These are phyloP conservation scores for Ceratina australensis DNA, from an alignment of 1,140 invertebrate species.

Conservation along the genomic window DNA sequence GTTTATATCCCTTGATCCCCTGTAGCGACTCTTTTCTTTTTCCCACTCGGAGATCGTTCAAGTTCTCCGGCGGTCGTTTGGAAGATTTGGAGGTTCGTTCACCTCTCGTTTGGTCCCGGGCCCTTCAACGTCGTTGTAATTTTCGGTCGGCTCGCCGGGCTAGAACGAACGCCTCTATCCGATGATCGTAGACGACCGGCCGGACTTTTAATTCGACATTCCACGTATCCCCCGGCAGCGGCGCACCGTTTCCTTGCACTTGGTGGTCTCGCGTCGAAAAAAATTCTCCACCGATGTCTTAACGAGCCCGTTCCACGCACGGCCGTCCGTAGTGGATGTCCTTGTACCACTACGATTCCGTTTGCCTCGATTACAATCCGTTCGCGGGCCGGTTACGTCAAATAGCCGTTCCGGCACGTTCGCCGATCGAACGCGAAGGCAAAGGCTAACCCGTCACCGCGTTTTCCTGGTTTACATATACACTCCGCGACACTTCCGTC, in stretches of 20 bases:
- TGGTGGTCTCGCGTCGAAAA: conserved; percentile 36
- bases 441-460: conserved; percentile 14
- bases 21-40: conserved; percentile 25
- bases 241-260: conserved; percentile 63
- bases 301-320: not conserved
- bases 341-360: conserved; percentile 45
- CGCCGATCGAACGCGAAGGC: not conserved
- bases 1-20: too few species aligned
- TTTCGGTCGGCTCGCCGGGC: not conserved
- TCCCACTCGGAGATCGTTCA: conserved; percentile 12
- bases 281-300: not conserved
- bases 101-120: conserved; percentile 59
- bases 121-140: too few species aligned
- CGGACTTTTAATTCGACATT: conserved; percentile 68
- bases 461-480: not conserved
- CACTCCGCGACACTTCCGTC: not conserved
- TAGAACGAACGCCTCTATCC: conserved; percentile 52
- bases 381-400: conserved; percentile 42
- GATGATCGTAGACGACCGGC: conserved; percentile 49
- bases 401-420: conserved; percentile 13
- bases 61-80: conserved; percentile 54
- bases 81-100: conserved; percentile 72
- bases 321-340: conserved; percentile 5
- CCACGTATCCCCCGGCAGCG: conserved; percentile 55
- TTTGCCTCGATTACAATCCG: conserved; percentile 33